Evolutionary conservation across 2,888 invertebrate species (phyloP).

Genomic region (Anagyrus pseudococci): DNA sequence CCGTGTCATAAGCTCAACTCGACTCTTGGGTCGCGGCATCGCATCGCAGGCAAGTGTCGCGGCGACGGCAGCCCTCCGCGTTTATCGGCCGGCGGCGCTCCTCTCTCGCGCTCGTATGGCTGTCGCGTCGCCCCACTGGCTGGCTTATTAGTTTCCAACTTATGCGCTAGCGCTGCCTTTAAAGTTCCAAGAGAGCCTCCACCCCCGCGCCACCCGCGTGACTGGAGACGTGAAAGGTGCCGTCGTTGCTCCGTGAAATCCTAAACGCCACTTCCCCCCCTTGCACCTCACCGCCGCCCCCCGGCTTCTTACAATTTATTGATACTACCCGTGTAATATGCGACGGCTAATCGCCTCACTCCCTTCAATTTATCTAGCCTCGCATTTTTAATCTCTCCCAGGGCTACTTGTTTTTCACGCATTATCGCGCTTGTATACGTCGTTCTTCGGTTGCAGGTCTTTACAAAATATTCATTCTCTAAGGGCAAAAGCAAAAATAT

Average conservation of each 20-base stretch:
- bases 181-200: constrained; percentile 43
- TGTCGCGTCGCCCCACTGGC: constrained; percentile 29
- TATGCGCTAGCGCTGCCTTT: constrained; percentile 46
- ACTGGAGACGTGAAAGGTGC: constrained; percentile 24
- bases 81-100: constrained; percentile 22
- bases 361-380: too few relatives aligned
- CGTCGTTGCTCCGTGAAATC: background rate
- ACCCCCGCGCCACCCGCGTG: too few relatives aligned
- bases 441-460: too few relatives aligned
- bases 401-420: too few relatives aligned
- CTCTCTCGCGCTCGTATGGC: background rate
- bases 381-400: too few relatives aligned
- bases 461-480: too few relatives aligned
- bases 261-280: background rate
- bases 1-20: constrained; percentile 42
- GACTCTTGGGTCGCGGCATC: too few relatives aligned
- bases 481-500: too few relatives aligned
- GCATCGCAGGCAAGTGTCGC: constrained; percentile 40
- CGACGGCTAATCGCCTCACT: too few relatives aligned
- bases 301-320: constrained; percentile 30
- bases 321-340: too few relatives aligned
- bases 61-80: constrained; percentile 34
- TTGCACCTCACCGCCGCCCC: too few relatives aligned
- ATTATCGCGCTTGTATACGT: too few relatives aligned
- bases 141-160: constrained; percentile 58